Conservation (phyloP, 1,140 invertebrate genomes). For the Oscheius sp. region DNA sequence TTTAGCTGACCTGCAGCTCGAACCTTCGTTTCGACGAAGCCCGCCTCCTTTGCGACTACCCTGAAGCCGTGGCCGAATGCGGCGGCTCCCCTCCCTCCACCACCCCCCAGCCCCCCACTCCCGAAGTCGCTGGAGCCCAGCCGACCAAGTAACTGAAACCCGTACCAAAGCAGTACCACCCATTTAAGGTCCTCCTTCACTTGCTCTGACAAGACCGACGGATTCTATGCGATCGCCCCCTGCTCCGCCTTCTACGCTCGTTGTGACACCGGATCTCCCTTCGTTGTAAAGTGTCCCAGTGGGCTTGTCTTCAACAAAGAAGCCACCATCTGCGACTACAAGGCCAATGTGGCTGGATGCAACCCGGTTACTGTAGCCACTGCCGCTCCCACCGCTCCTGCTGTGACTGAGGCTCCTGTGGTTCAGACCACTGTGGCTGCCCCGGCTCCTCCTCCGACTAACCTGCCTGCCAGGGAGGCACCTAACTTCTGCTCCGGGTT, state of each 20-base stretch:
- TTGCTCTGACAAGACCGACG: conserved; percentile 5
- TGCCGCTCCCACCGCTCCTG: background rate
- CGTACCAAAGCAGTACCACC: too few species aligned
- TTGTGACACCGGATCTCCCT: background rate
- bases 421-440: background rate
- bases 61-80: background rate
- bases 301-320: background rate
- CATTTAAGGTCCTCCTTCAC: background rate
- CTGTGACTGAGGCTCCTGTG: background rate
- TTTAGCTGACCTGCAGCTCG: background rate
- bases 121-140: background rate
- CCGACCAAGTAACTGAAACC: background rate
- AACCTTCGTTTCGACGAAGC: background rate
- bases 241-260: conserved; percentile 3
- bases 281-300: background rate
- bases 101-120: background rate
- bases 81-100: background rate
- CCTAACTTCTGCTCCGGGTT: background rate
- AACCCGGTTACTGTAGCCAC: background rate
- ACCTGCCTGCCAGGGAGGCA: background rate
- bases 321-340: background rate
- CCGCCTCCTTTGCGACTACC: background rate
- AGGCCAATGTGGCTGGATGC: background rate
- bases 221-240: conserved; percentile 6
- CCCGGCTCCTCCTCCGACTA: background rate